Percentiles rank a stretch among this genome's conserved stretches.
Conservation (phyloP, 2,113 vertebrate species). For the Ptychochromis oligacanthus region DNA sequence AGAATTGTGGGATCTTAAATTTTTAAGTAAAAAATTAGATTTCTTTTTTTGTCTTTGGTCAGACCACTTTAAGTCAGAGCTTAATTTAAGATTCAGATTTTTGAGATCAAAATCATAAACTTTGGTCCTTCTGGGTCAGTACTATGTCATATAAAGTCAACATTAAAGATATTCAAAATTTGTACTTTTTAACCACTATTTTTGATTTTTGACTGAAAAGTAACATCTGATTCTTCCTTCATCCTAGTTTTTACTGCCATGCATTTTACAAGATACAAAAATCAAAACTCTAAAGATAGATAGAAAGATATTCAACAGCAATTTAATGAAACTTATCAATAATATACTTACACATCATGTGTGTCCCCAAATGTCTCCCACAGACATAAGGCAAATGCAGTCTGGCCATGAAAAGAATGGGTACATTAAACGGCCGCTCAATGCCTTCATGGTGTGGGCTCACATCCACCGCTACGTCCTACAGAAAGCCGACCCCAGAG, state of each 20-base stretch:
- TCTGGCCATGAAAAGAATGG: constrained; percentile 80
- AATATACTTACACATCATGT: background rate
- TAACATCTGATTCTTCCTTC: background rate
- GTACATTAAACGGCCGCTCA: constrained; percentile 87
- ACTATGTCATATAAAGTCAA: no score
- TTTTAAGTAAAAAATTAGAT: constrained; percentile 10
- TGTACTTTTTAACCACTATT: no score
- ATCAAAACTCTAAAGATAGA: background rate
- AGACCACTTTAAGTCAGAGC: no score
- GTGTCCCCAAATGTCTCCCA: constrained; percentile 1
- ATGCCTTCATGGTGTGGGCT: constrained; percentile 89
- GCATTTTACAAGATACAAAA: background rate
- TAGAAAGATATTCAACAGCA: background rate
- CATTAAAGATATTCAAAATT: no score
- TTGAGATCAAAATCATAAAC: background rate
- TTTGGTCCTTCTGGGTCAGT: background rate
- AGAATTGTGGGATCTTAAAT: background rate
- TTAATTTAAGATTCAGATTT: background rate
- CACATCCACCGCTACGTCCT: constrained; percentile 81
- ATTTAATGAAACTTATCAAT: background rate
- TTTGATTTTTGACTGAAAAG: background rate
- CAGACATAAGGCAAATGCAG: constrained; percentile 80
- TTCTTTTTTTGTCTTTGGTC: no score
- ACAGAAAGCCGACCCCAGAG: constrained; percentile 78
- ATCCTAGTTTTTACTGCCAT: no score